Percentiles rank a stretch among this genome's conserved stretches.
Conservation (phyloP, 2,888 invertebrate genomes). For the Tolmerus cingulatus region DNA sequence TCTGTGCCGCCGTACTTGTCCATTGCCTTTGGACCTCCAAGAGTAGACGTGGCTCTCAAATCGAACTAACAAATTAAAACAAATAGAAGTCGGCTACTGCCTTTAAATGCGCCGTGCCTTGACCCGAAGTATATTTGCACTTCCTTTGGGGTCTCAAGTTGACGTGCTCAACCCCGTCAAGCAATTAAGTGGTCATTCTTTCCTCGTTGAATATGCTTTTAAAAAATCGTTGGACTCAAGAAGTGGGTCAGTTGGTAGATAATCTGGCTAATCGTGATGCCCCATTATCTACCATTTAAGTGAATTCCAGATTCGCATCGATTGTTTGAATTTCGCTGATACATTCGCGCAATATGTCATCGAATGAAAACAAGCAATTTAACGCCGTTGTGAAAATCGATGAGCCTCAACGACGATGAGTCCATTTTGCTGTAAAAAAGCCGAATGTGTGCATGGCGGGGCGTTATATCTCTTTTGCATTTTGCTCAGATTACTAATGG, state of each 20-base stretch:
- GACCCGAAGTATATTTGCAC: constrained; percentile 20
- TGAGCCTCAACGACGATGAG: constrained; percentile 42
- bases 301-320: constrained; percentile 11
- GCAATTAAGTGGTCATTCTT: not conserved
- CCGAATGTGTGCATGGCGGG: not conserved
- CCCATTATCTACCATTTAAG: not conserved
- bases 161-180: not conserved
- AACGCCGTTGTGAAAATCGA: constrained; percentile 50
- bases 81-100: constrained; percentile 42
- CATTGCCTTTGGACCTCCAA: constrained; percentile 1
- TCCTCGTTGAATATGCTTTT: not conserved
- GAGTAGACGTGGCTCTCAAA: constrained; percentile 28
- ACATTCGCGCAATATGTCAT: constrained; percentile 30
- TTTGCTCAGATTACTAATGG: constrained; percentile 13
- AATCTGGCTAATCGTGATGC: not conserved
- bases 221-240: not conserved
- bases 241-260: not conserved
- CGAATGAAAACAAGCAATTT: constrained; percentile 49
- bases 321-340: constrained; percentile 5
- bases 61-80: constrained; percentile 42
- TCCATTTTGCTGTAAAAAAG: not conserved
- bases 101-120: constrained; percentile 34
- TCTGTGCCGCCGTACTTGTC: not conserved
- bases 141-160: not conserved
- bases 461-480: not conserved